Percentiles rank a stretch among this genome's conserved stretches.
Evolutionary conservation across 2,113 vertebrate species (phyloP).

Genomic region (Grammomys dolichurus): DNA sequence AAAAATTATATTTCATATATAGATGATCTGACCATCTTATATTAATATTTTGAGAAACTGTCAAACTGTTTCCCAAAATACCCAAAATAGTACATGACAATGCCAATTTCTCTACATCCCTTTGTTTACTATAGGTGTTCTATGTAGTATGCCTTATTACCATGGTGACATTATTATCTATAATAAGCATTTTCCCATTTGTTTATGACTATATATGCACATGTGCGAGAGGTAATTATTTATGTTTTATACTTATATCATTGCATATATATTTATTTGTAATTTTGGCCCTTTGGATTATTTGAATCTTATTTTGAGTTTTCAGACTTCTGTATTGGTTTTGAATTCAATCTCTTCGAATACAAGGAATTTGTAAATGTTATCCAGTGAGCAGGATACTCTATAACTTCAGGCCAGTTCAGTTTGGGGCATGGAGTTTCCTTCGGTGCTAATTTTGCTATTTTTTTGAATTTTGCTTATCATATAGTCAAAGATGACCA

Average conservation of each 20-base stretch:
- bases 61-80: not conserved
- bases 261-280: not conserved
- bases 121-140: not conserved
- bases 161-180: not conserved
- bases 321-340: not conserved
- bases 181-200: not conserved
- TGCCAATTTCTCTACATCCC: not conserved
- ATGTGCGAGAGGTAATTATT: not conserved
- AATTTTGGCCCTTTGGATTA: not conserved
- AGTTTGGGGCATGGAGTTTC: not conserved
- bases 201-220: not conserved
- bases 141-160: not conserved
- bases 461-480: too few relatives aligned
- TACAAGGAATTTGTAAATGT: not conserved
- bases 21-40: not conserved
- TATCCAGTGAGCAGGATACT: not conserved
- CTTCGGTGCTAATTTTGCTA: not conserved
- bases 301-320: not conserved
- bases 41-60: constrained; percentile 9
- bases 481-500: too few relatives aligned
- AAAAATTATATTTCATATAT: not conserved
- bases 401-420: not conserved
- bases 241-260: too few relatives aligned
- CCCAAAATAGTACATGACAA: not conserved
- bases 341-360: not conserved